Percentiles rank a stretch among this genome's conserved stretches.
phyloP scores from a whole-genome alignment of 2,113 vertebrate species.

The Caranx ignobilis region DNA sequence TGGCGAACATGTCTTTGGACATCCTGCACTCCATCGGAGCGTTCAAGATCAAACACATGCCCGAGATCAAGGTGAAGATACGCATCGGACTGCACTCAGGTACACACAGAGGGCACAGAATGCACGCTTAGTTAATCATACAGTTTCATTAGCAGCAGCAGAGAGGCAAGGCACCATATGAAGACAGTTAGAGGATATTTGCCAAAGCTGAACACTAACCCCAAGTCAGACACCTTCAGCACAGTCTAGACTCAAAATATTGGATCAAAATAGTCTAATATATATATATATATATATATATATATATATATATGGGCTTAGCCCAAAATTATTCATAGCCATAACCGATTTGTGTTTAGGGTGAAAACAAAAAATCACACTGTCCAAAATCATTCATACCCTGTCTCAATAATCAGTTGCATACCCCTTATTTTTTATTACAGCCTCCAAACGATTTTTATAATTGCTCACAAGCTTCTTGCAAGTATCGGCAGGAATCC shows the following conservation, averaged over 20 bases:
- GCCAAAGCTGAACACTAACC: not conserved
- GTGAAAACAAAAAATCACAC: too few relatives aligned
- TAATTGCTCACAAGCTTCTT: too few relatives aligned
- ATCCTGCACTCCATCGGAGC: constrained; percentile 88
- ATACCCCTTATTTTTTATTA: too few relatives aligned
- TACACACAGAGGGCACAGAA: constrained; percentile 47
- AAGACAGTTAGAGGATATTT: constrained; percentile 5
- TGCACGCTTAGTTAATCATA: constrained; percentile 40
- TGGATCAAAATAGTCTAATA: constrained; percentile 11
- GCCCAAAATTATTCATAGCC: too few relatives aligned
- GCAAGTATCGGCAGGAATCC: too few relatives aligned
- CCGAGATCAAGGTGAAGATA: constrained; percentile 90
- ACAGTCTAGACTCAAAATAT: constrained; percentile 11
- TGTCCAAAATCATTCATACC: too few relatives aligned
- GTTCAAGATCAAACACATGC: constrained; percentile 92
- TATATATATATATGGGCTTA: too few relatives aligned
- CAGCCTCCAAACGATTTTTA: too few relatives aligned
- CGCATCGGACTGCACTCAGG: constrained; percentile 91
- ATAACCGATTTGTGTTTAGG: too few relatives aligned
- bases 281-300: too few relatives aligned
- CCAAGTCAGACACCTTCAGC: constrained; percentile 6
- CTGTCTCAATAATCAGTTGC: too few relatives aligned
- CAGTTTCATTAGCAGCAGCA: constrained; percentile 38
- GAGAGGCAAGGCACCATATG: constrained; percentile 15
- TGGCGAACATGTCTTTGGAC: constrained; percentile 91